Percentiles rank a stretch among this genome's conserved stretches.
phyloP scores from a whole-genome alignment of 1,140 invertebrate genomes.

The Drosophila melanica region DNA sequence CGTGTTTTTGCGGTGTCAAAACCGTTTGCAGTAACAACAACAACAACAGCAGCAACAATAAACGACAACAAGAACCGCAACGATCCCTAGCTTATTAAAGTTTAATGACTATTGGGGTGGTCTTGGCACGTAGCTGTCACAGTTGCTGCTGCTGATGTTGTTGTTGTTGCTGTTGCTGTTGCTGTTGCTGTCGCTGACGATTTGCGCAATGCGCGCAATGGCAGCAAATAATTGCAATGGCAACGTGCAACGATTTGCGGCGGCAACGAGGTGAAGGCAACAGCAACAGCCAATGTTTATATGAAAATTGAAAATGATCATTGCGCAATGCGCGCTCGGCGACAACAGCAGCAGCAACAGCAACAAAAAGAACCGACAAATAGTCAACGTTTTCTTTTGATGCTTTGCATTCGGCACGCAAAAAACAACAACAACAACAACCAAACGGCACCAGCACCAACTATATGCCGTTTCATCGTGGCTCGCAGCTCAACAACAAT shows the following conservation, averaged over 20 bases:
- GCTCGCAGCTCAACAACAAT: conserved; percentile 66
- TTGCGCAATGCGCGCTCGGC: conserved; percentile 58
- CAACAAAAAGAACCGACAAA: conserved; percentile 63
- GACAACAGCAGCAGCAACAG: conserved; percentile 40
- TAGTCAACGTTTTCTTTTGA: conserved; percentile 71
- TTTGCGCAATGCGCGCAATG: conserved; percentile 59
- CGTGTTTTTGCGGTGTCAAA: conserved; percentile 41
- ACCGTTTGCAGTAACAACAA: conserved; percentile 44
- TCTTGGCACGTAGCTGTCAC: conserved; percentile 62
- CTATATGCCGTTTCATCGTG: conserved; percentile 67
- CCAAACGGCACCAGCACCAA: conserved; percentile 21
- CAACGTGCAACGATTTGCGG: conserved; percentile 80
- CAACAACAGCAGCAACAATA: conserved; percentile 21
- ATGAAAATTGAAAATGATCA: conserved; percentile 82
- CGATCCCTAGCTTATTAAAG: conserved; percentile 70
- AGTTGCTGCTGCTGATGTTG: conserved; percentile 27
- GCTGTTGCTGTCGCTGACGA: conserved; percentile 45
- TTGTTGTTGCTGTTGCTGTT: conserved; percentile 18
- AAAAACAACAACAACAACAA: conserved; percentile 55
- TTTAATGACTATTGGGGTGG: conserved; percentile 72
- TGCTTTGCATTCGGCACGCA: conserved; percentile 78
- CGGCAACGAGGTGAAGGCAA: conserved; percentile 79
- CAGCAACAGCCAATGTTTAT: conserved; percentile 62
- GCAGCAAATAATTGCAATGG: conserved; percentile 71
- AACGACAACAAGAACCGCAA: conserved; percentile 21